Evolutionary conservation across 2,797 vertebrate genomes (phyloP).

Genomic region (Distichodus sexfasciatus): DNA sequence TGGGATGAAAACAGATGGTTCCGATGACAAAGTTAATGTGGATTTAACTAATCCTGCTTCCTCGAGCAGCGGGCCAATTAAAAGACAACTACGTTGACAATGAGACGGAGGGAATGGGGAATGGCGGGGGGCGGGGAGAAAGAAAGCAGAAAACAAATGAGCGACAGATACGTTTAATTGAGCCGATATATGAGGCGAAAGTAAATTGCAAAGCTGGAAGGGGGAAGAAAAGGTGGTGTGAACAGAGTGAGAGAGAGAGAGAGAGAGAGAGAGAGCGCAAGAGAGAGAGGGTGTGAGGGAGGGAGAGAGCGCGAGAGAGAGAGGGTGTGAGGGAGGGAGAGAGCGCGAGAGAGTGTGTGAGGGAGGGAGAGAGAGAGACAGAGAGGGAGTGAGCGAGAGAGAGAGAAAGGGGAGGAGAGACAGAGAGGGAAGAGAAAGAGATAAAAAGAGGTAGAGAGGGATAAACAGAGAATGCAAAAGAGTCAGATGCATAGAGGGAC

Average conservation of each 20-base stretch:
- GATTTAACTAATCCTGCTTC: slow-evolving; percentile 40
- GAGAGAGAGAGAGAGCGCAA: too few species aligned
- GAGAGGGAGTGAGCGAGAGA: too few species aligned
- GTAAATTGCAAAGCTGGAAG: slow-evolving; percentile 11
- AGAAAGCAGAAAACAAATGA: neutral
- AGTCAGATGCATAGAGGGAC: too few species aligned
- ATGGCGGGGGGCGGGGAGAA: neutral
- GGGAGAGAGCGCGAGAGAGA: neutral
- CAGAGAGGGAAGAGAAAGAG: too few species aligned
- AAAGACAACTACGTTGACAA: slow-evolving; percentile 23
- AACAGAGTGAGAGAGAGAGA: too few species aligned
- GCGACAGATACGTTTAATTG: slow-evolving; percentile 16
- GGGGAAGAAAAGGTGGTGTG: neutral
- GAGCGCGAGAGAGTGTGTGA: too few species aligned
- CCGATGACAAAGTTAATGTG: slow-evolving; percentile 30
- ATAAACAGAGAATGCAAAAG: too few species aligned
- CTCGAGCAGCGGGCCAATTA: slow-evolving; percentile 35
- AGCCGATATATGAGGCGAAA: neutral
- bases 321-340: too few species aligned
- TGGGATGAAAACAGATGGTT: slow-evolving; percentile 47
- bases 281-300: too few species aligned
- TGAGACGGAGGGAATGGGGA: neutral
- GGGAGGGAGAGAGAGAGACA: too few species aligned
- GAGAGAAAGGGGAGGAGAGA: too few species aligned
- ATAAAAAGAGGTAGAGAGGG: too few species aligned